Evolutionary conservation across 2,888 invertebrate genomes (phyloP), one percentile per base, ranked within the genome.

Genomic region (Chelonus formosanus): DNA sequence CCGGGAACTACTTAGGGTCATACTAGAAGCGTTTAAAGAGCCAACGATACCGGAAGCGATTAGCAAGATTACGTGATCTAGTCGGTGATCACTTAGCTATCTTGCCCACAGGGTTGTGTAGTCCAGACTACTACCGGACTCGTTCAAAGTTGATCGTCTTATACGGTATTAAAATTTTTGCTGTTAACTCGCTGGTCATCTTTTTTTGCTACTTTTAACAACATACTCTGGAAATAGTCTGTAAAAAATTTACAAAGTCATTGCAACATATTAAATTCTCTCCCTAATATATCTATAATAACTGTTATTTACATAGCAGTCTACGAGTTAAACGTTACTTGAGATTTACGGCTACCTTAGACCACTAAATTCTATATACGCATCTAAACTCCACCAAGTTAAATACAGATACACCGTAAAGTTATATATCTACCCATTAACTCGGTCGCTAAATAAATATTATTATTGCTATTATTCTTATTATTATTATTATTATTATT

Each of bases 31-130:
- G 73, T 73, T 74, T 73, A 74, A 70, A 65, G 63, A 55, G 54
- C 65, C 68, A 69, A 63, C 66, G 71, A 76, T 78, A 81, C 80
- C 80, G 81, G 81, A 80, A 81, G 76, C 80, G 79, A 81, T 80
- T 78, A 80, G 79, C 74, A 76, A 75, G 80, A 80, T 80, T 79
- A 78, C 78, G 78, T 77, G 79, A 80, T 80, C 76, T 76, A 66
- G 78, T 77, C 77, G 74, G 77, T 75, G 78, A 78, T 78, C 76
- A 75, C 73, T 76, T 75, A 75, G 75, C 74, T 40, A 72, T 74
- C 72, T 74, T 74, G 75, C 75, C 73, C 79, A 78, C 75, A 76
- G 76, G 74, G 69, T 67, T 58, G 59, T 71, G 64, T 67, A 5
- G 40, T 5, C 40, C 6, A 40, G 4, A 40, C 40, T 20, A 20